Conservation (phyloP, 2,797 vertebrate genomes). For the Prionace glauca region DNA sequence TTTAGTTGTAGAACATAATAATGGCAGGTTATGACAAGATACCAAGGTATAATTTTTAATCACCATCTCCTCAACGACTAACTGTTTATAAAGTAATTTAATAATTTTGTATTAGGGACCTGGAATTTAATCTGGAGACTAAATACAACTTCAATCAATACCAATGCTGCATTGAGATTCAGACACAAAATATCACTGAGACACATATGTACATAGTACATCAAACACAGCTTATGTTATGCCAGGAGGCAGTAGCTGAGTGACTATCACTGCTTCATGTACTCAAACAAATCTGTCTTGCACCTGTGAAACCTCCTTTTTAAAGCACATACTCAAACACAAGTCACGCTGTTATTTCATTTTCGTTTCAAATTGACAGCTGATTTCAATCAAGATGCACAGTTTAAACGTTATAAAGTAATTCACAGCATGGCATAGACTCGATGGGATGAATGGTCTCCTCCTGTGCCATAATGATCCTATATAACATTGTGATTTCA, state of each 20-base stretch:
- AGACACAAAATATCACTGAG: not conserved
- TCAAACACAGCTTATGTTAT: not conserved
- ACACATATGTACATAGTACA: not conserved
- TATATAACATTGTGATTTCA: not conserved
- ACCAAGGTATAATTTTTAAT: not conserved
- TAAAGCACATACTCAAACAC: not conserved
- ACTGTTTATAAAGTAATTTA: not conserved
- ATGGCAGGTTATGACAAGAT: not conserved
- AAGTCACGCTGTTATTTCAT: not conserved
- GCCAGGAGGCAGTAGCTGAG: not conserved
- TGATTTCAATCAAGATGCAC: not conserved
- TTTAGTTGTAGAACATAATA: not conserved
- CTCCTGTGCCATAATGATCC: too few relatives aligned
- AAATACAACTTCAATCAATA: slow-evolving; percentile 8
- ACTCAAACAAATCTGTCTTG: not conserved
- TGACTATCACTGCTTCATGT: not conserved
- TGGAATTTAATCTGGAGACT: not conserved
- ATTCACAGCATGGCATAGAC: not conserved
- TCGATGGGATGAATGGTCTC: too few relatives aligned
- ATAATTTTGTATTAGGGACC: not conserved
- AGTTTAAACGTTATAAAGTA: not conserved
- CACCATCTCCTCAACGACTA: not conserved
- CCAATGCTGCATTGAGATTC: not conserved
- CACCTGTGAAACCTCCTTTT: not conserved
- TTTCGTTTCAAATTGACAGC: not conserved